phyloP scores from a whole-genome alignment of 1,140 invertebrate species.

The Drosophila nigromelanica region DNA sequence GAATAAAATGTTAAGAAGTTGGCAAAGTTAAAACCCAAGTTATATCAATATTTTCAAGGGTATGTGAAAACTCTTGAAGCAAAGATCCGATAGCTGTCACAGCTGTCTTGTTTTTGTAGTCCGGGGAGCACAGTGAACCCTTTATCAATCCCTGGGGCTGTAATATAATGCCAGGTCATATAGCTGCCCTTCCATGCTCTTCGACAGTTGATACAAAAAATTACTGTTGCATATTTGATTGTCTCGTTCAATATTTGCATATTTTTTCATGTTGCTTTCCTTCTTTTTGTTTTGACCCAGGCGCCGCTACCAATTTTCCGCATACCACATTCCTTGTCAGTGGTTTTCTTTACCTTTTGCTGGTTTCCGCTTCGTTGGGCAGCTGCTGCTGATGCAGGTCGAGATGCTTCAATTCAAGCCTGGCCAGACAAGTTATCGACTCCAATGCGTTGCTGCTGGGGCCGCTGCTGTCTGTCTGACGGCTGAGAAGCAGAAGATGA shows the following conservation, averaged over 20 bases:
- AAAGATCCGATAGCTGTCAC: neutral
- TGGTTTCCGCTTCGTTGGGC: constrained; percentile 51
- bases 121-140: constrained; percentile 38
- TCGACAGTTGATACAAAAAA: constrained; percentile 57
- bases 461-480: too few relatives aligned
- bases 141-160: constrained; percentile 39
- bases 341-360: constrained; percentile 53
- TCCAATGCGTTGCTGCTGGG: constrained; percentile 9
- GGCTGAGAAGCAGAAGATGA: constrained; percentile 14
- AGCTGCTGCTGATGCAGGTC: constrained; percentile 25
- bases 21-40: too few relatives aligned
- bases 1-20: too few relatives aligned
- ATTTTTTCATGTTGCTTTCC: constrained; percentile 44
- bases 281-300: constrained; percentile 24
- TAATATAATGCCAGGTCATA: constrained; percentile 37
- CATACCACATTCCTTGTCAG: constrained; percentile 13
- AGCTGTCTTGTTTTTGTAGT: constrained; percentile 40
- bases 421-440: constrained; percentile 38
- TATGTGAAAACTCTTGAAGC: neutral
- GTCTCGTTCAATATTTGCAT: constrained; percentile 79
- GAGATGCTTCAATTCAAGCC: constrained; percentile 17
- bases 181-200: constrained; percentile 4
- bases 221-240: constrained; percentile 81
- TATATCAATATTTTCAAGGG: neutral
- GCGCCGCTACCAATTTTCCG: constrained; percentile 16